phyloP scores from a whole-genome alignment of 2,888 invertebrate genomes.

The Emmelina monodactyla region DNA sequence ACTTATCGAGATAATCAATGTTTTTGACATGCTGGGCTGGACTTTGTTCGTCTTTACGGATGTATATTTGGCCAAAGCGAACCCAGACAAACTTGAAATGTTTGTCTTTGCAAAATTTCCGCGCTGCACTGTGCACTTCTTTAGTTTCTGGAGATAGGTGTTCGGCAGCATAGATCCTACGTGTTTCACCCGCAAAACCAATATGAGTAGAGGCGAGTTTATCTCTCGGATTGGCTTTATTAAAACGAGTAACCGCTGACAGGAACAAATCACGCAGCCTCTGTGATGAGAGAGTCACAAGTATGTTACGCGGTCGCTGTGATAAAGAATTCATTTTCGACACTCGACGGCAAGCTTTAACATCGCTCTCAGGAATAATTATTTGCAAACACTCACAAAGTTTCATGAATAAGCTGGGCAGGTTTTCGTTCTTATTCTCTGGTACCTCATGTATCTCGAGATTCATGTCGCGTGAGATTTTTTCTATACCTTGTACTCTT shows the following conservation, averaged over 20 bases:
- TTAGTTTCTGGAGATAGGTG: slow-evolving; percentile 2
- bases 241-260: slow-evolving; percentile 1
- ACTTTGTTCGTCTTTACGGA: slow-evolving; percentile 1
- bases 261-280: slow-evolving; percentile 8
- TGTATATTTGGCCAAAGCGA: slow-evolving; percentile 1
- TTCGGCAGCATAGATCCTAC: slow-evolving; percentile 2
- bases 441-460: slow-evolving; percentile 2
- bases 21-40: slow-evolving; percentile 1
- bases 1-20: slow-evolving; percentile 2
- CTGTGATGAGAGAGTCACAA: slow-evolving; percentile 4
- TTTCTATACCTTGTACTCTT: not conserved
- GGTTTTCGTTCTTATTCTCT: slow-evolving; percentile 1
- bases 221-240: not conserved
- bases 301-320: slow-evolving; percentile 1
- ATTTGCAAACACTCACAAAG: not conserved
- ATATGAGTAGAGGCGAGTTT: not conserved
- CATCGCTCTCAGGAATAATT: not conserved
- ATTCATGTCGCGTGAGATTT: slow-evolving; percentile 3
- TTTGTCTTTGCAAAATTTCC: slow-evolving; percentile 1
- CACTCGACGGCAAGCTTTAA: not conserved
- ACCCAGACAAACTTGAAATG: slow-evolving; percentile 2
- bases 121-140: not conserved
- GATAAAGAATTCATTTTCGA: slow-evolving; percentile 1
- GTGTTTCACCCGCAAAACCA: not conserved
- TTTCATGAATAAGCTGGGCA: not conserved